phyloP scores from a whole-genome alignment of 2,797 vertebrate species.

The Sorex maritimensis region DNA sequence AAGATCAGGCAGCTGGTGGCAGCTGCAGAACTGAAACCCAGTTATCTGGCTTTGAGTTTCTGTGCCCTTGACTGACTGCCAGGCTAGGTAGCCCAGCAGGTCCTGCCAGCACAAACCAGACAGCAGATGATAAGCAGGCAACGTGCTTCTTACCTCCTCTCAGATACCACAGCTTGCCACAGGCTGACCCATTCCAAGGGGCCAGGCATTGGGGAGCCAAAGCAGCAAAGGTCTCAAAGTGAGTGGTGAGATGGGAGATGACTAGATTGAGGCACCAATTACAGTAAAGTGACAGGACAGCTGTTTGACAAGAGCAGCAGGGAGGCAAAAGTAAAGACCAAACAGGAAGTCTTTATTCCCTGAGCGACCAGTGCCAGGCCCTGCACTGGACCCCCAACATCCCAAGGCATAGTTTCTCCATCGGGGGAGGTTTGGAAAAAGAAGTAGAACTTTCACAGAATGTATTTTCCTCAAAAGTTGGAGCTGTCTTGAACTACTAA shows the following conservation, averaged over 20 bases:
- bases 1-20: neutral
- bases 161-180: neutral
- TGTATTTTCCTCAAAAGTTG: neutral
- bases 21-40: neutral
- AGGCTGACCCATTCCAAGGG: neutral
- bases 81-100: neutral
- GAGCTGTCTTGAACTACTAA: constrained; percentile 16
- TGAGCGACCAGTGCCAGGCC: too few species aligned
- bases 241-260: neutral
- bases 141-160: neutral
- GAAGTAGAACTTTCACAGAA: neutral
- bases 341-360: neutral
- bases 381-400: too few species aligned
- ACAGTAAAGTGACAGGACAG: neutral
- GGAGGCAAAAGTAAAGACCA: neutral
- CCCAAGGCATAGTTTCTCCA: neutral
- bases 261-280: neutral
- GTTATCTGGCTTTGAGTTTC: neutral
- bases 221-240: neutral
- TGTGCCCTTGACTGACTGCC: rapidly evolving
- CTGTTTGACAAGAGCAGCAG: neutral
- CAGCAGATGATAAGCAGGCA: constrained; percentile 39
- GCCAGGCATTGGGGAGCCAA: neutral
- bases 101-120: neutral
- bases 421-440: neutral